These are phyloP conservation scores for Agonopterix heracliana DNA, from an alignment of 2,888 invertebrate species.

Conservation along the genomic window DNA sequence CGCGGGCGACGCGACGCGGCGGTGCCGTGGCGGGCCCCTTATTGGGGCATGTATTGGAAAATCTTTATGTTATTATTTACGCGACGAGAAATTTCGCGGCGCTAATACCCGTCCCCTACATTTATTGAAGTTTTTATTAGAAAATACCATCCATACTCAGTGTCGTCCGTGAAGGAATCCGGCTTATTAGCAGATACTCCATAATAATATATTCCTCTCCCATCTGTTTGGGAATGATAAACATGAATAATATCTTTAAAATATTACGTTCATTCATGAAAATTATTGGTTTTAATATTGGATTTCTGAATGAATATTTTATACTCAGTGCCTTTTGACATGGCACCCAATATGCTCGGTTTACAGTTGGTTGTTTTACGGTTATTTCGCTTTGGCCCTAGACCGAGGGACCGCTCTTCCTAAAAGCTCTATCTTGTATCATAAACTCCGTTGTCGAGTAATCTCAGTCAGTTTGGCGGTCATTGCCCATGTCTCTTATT, in stretches of 20 bases:
- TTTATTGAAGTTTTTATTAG: conserved; percentile 63
- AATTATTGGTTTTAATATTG: conserved; percentile 14
- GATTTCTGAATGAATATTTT: conserved; percentile 9
- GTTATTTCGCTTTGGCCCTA: background rate
- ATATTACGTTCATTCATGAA: conserved; percentile 26
- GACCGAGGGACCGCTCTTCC: background rate
- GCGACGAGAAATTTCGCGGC: conserved; percentile 48
- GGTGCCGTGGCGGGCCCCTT: conserved; percentile 23
- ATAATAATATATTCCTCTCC: conserved; percentile 19
- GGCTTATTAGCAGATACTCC: conserved; percentile 27
- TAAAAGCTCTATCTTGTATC: background rate
- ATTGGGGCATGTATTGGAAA: conserved; percentile 59
- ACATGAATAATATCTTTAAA: conserved; percentile 32
- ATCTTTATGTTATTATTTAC: conserved; percentile 66
- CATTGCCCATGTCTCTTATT: too few relatives aligned
- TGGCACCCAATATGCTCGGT: conserved; percentile 2
- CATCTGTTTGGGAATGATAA: conserved; percentile 16
- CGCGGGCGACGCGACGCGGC: too few relatives aligned
- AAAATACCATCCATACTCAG: conserved; percentile 50
- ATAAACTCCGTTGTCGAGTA: background rate
- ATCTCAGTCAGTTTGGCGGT: too few relatives aligned
- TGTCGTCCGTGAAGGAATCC: conserved; percentile 33
- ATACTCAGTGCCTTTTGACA: conserved; percentile 1
- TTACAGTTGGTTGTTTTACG: background rate
- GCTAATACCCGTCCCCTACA: conserved; percentile 60